A percentile compares a stretch with the other conserved stretches of the same genome.
phyloP scores from a whole-genome alignment of 2,113 vertebrate species.

The Ptyas mucosa region DNA sequence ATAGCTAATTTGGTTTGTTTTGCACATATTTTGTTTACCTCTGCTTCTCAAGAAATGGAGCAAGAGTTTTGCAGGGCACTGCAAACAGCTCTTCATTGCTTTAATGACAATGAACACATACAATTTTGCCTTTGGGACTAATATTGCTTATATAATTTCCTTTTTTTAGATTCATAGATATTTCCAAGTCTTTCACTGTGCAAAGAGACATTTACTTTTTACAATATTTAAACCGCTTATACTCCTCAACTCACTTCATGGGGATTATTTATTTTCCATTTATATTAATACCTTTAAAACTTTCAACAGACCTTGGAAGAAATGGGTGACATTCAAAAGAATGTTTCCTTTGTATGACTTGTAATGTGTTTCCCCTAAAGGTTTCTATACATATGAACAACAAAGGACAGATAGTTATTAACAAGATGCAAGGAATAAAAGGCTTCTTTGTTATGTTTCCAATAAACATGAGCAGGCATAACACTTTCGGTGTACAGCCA shows the following conservation, averaged over 20 bases:
- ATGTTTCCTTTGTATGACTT: conserved; percentile 63
- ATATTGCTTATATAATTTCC: not conserved
- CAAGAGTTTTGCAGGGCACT: not conserved
- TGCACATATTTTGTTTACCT: not conserved
- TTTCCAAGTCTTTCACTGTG: conserved; percentile 30
- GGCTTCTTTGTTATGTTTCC: conserved; percentile 29
- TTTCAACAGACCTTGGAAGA: conserved; percentile 71
- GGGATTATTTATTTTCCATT: conserved; percentile 70
- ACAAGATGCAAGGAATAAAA: conserved; percentile 59
- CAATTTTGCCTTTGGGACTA: not conserved
- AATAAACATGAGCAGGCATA: conserved; percentile 43
- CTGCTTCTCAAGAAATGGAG: not conserved
- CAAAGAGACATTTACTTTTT: conserved; percentile 47
- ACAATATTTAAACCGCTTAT: conserved; percentile 39
- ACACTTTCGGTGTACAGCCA: conserved; percentile 42
- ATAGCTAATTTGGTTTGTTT: not conserved
- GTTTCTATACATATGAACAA: conserved; percentile 66
- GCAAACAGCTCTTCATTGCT: not conserved
- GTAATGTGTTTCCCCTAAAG: conserved; percentile 64
- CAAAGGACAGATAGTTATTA: conserved; percentile 65
- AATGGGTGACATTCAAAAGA: conserved; percentile 71
- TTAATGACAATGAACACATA: not conserved
- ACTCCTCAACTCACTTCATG: conserved; percentile 36
- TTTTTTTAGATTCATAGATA: not conserved
- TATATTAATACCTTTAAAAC: conserved; percentile 71